A percentile compares a stretch with the other conserved stretches of the same genome.
These are phyloP conservation scores for Phymatocera aterrima DNA, from an alignment of 2,888 invertebrate genomes.

Conservation along the genomic window DNA sequence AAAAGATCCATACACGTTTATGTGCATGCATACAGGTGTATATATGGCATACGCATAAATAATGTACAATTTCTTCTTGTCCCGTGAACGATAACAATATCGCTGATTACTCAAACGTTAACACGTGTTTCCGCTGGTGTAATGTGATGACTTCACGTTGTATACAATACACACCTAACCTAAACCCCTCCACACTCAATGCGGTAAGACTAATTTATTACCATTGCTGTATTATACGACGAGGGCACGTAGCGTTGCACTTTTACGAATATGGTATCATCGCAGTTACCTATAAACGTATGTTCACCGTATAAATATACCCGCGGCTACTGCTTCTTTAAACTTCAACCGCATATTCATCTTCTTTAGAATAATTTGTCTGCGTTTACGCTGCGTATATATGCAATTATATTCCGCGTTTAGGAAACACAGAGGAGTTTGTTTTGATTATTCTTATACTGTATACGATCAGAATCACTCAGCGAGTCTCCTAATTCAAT, in stretches of 20 bases:
- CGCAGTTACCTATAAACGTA: not conserved
- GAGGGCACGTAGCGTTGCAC: not conserved
- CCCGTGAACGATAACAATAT: conserved; percentile 23
- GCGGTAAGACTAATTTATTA: conserved; percentile 28
- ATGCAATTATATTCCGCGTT: too few relatives aligned
- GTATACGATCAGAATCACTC: too few relatives aligned
- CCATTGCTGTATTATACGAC: conserved; percentile 20
- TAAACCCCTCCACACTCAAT: not conserved
- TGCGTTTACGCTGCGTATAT: too few relatives aligned
- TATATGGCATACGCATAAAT: not conserved
- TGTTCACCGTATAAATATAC: not conserved
- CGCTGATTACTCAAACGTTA: conserved; percentile 35
- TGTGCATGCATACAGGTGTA: too few relatives aligned
- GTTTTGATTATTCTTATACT: too few relatives aligned
- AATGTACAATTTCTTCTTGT: not conserved
- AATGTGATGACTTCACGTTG: conserved; percentile 17
- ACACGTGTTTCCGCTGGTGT: conserved; percentile 38
- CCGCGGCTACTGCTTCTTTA: not conserved
- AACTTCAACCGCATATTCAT: not conserved
- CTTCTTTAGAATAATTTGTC: conserved; percentile 1
- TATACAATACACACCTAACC: not conserved
- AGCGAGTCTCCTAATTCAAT: too few relatives aligned
- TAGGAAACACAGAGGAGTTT: too few relatives aligned
- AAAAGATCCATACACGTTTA: too few relatives aligned
- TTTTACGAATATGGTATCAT: not conserved